Evolutionary conservation across 2,888 invertebrate species (phyloP).

Genomic region (Rhopalosiphum nymphaeae): DNA sequence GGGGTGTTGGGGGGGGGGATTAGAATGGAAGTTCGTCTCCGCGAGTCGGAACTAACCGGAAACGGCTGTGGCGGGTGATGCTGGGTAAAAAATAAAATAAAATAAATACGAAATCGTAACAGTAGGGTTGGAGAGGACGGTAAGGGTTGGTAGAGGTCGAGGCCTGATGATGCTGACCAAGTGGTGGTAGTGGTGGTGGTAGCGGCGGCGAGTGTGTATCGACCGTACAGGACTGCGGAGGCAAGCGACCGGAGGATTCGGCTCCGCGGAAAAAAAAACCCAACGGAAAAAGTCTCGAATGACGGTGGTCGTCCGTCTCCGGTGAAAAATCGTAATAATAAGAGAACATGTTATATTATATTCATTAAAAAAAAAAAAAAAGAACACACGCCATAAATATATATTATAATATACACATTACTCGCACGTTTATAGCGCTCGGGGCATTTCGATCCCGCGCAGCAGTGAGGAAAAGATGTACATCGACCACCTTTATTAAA

Average conservation of each 20-base stretch:
- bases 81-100: slow-evolving; percentile 4
- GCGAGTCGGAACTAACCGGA: neutral
- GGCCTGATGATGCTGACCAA: slow-evolving; percentile 30
- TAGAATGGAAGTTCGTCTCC: neutral
- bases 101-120: slow-evolving; percentile 9
- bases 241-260: neutral
- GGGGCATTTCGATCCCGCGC: neutral
- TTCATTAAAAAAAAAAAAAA: neutral
- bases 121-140: neutral
- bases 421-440: neutral
- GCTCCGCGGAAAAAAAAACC: neutral
- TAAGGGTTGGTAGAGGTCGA: slow-evolving; percentile 3
- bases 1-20: neutral
- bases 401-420: neutral
- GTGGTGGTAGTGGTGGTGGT: neutral
- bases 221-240: slow-evolving; percentile 7
- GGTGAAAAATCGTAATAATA: neutral
- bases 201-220: neutral
- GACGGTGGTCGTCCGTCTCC: neutral
- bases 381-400: neutral
- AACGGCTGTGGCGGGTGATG: neutral
- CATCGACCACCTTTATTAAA: neutral
- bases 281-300: neutral
- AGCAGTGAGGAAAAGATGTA: neutral
- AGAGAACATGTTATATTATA: neutral